Evolutionary conservation across 2,113 vertebrate species (phyloP), one percentile per base, ranked within the genome.

Genomic region (Nesogale talazaci): DNA sequence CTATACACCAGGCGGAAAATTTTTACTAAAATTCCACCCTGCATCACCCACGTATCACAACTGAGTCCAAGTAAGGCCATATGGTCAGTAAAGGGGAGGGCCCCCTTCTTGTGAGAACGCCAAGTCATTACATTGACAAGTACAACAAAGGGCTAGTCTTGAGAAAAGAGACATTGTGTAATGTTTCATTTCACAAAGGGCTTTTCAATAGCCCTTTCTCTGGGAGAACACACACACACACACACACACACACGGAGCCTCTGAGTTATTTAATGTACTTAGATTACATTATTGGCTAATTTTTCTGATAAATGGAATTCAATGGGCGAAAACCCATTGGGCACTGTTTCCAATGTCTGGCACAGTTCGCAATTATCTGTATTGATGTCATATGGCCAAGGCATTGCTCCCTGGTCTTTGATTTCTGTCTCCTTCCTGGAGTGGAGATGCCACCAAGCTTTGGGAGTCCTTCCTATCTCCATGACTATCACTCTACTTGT

Each of bases 21-120:
- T 87, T 94, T 92, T 86, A 95, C 59, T 79, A 69, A 92, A 94
- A 69, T 65, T 93, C 77, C 36, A 31, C 42, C 86, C 82, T 80
- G 83, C 29, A 82, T 86, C 94, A 56, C 81, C 91, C 96, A 94
- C 98, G 98, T 98, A 97, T 98, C 96, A 97, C 94, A 96, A 95
- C 90, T 84, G 88, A 92, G 97, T 96, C 91, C 96, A 97, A 97
- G 98, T 97, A 97, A 92, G 94, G 75, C 57, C 56, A 94, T n/a
- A 88, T 92, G 81, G 61, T 93, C 19, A 79, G 42, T 83, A 83
- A 92, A 89, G 23, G 31, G 93, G 89, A 86, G n/a, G 46, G 27
- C 56, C 20, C 20, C 78, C 14, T 82, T 57, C 42, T 78, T 79
- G 77, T 89, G 61, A 89, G 72, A 93, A 88, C 1, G 36, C 29